These are phyloP conservation scores for Drosophila subquinaria DNA, from an alignment of 2,888 invertebrate species.

Conservation along the genomic window DNA sequence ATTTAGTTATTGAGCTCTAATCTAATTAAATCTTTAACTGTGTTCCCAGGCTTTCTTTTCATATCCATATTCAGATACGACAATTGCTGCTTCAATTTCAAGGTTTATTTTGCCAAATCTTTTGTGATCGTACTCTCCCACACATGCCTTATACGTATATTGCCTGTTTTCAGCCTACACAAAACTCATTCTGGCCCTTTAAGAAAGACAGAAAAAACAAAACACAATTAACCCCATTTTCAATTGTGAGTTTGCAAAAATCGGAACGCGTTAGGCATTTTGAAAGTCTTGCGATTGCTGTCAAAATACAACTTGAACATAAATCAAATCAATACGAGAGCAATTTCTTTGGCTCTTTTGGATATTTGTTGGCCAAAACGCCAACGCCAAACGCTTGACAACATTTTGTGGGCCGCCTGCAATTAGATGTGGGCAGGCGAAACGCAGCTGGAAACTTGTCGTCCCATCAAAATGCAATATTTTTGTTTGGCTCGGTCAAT, in stretches of 20 bases:
- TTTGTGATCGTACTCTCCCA: conserved; percentile 9
- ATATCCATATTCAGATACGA: conserved; percentile 20
- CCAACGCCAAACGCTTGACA: conserved; percentile 62
- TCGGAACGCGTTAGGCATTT: conserved; percentile 35
- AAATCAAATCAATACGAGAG: conserved; percentile 62
- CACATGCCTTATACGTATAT: conserved; percentile 10
- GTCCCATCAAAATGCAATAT: conserved; percentile 53
- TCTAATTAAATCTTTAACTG: conserved; percentile 12
- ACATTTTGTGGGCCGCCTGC: conserved; percentile 57
- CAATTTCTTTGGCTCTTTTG: conserved; percentile 50
- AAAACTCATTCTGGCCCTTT: conserved; percentile 47
- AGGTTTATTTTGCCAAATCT: conserved; percentile 14
- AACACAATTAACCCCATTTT: conserved; percentile 77
- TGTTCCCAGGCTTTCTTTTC: conserved; percentile 31
- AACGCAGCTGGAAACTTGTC: conserved; percentile 21
- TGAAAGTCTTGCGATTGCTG: conserved; percentile 57
- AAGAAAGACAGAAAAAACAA: neutral
- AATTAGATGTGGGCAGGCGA: conserved; percentile 65
- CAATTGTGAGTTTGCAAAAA: conserved; percentile 58
- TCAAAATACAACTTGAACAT: conserved; percentile 62
- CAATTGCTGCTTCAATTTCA: conserved; percentile 22
- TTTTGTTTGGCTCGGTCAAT: conserved; percentile 46
- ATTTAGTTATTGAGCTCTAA: conserved; percentile 20
- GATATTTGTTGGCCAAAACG: conserved; percentile 17
- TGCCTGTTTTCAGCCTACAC: conserved; percentile 44